These are phyloP conservation scores for Anadara kagoshimensis DNA, from an alignment of 1,140 invertebrate genomes.

Conservation along the genomic window DNA sequence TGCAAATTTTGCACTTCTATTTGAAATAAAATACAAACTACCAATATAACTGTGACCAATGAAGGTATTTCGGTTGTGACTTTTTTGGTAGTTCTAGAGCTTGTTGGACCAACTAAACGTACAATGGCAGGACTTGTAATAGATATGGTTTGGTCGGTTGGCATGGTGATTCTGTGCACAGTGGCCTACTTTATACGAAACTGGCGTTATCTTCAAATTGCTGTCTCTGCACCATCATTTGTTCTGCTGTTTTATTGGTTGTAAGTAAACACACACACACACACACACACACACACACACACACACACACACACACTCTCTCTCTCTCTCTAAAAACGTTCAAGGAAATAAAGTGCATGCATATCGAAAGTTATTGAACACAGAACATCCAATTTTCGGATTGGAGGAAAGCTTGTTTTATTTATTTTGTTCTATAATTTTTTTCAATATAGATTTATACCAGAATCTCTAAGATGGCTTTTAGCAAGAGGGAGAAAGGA, in stretches of 20 bases:
- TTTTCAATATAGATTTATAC: conserved; percentile 62
- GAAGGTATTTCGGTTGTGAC: too few species aligned
- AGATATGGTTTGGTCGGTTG: conserved; percentile 51
- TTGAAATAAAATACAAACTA: too few species aligned
- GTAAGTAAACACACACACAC: conserved; percentile 16
- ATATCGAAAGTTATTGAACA: too few species aligned
- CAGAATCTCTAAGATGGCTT: conserved; percentile 64
- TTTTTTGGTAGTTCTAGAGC: conserved; percentile 45
- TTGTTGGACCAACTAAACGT: conserved; percentile 53
- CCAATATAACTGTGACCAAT: too few species aligned
- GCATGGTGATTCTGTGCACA: conserved; percentile 72
- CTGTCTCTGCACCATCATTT: conserved; percentile 83
- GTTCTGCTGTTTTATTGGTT: conserved; percentile 76
- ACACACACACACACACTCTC: too few species aligned
- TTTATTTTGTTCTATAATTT: too few species aligned
- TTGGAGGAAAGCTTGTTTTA: too few species aligned
- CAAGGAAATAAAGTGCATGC: too few species aligned
- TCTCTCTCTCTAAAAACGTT: too few species aligned
- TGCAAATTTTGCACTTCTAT: too few species aligned
- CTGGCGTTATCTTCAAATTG: conserved; percentile 84
- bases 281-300: too few species aligned
- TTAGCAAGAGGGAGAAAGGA: conserved; percentile 43
- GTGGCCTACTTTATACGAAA: conserved; percentile 80
- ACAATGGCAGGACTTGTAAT: conserved; percentile 49
- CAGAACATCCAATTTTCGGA: too few species aligned